A percentile compares a stretch with the other conserved stretches of the same genome.
These are phyloP conservation scores for Callimorpha dominula DNA, from an alignment of 2,888 invertebrate species.

Conservation along the genomic window DNA sequence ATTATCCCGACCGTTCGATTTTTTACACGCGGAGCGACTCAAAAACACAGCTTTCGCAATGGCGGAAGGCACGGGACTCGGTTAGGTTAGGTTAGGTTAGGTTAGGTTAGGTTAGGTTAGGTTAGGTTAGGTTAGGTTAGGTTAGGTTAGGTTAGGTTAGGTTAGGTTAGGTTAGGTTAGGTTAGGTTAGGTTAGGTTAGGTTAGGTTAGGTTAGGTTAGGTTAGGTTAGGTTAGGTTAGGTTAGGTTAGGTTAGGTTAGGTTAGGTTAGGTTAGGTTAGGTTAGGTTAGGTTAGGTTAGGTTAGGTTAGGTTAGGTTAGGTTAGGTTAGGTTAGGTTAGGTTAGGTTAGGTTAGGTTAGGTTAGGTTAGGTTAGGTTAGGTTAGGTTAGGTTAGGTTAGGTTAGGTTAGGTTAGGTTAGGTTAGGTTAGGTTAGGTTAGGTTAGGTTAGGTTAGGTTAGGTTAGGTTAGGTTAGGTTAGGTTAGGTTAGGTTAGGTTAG, in stretches of 20 bases:
- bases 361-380: conserved; percentile 34
- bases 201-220: conserved; percentile 38
- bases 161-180: conserved; percentile 47
- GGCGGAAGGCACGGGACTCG: conserved; percentile 10
- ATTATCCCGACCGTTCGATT: conserved; percentile 3
- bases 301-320: conserved; percentile 47
- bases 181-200: conserved; percentile 47
- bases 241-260: conserved; percentile 33
- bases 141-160: conserved; percentile 51
- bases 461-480: conserved; percentile 29
- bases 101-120: conserved; percentile 14
- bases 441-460: conserved; percentile 35
- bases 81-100: conserved; percentile 17
- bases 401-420: conserved; percentile 35
- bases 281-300: conserved; percentile 37
- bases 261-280: conserved; percentile 34
- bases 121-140: conserved; percentile 43
- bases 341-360: conserved; percentile 47
- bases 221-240: conserved; percentile 28
- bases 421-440: conserved; percentile 34
- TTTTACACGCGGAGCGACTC: too few species aligned
- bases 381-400: conserved; percentile 29
- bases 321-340: conserved; percentile 45
- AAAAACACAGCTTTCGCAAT: too few species aligned
- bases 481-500: conserved; percentile 30